Evolutionary conservation across 2,113 vertebrate genomes (phyloP).

Genomic region (Morone saxatilis): DNA sequence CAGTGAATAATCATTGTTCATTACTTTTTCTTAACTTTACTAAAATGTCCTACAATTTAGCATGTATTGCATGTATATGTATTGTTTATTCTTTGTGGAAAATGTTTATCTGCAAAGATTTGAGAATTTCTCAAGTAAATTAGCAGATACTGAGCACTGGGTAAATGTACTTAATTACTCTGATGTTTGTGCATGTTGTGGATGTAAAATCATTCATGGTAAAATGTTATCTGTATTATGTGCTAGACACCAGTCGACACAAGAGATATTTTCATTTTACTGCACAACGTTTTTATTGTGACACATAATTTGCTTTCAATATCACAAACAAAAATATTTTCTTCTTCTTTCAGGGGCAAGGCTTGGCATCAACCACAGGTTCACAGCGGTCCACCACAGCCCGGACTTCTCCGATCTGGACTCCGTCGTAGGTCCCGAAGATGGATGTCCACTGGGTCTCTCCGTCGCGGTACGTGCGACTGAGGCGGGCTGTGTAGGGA

Average conservation of each 20-base stretch:
- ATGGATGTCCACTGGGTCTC: constrained; percentile 83
- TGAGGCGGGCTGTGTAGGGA: constrained; percentile 81
- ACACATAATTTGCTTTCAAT: not conserved
- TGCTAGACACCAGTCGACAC: not conserved
- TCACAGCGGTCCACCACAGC: constrained; percentile 82
- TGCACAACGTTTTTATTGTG: constrained; percentile 18
- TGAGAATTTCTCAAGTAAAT: not conserved
- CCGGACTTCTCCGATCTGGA: constrained; percentile 81
- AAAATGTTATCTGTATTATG: no score
- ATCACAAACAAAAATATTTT: not conserved
- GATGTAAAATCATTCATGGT: no score
- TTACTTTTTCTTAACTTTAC: no score
- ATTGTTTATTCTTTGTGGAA: not conserved
- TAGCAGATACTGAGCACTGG: not conserved
- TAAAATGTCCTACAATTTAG: no score
- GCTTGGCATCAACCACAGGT: constrained; percentile 76
- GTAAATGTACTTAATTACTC: not conserved
- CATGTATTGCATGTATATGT: not conserved
- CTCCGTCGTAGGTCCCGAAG: constrained; percentile 75
- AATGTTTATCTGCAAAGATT: not conserved
- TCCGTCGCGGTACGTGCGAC: constrained; percentile 79
- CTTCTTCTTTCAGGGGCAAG: constrained; percentile 67
- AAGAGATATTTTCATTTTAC: not conserved
- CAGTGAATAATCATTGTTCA: no score
- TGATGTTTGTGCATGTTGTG: not conserved